Conservation (phyloP, 2,113 vertebrate genomes). For the Crotalus helleri region DNA sequence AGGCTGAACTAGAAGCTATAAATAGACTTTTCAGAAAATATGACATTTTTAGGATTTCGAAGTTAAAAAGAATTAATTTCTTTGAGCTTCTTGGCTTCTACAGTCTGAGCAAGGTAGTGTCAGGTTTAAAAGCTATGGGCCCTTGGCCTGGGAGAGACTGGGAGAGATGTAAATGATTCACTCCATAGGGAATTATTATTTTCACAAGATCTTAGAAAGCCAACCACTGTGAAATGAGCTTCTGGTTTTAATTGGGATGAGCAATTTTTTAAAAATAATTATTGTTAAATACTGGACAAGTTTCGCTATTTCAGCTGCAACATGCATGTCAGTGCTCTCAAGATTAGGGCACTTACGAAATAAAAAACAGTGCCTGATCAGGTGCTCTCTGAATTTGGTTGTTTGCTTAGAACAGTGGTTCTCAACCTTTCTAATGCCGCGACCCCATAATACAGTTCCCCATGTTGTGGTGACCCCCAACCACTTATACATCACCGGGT, state of each 20-base stretch:
- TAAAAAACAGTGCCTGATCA: too few species aligned
- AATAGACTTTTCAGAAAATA: too few species aligned
- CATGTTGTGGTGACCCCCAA: too few species aligned
- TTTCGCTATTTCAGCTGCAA: not conserved
- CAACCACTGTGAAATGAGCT: slow-evolving; percentile 77
- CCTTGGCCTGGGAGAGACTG: slow-evolving; percentile 15
- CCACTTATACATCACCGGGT: too few species aligned
- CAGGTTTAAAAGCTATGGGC: slow-evolving; percentile 46
- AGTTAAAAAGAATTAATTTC: slow-evolving; percentile 6
- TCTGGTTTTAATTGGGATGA: slow-evolving; percentile 73
- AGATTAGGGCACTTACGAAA: too few species aligned
- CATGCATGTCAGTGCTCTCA: not conserved
- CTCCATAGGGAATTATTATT: slow-evolving; percentile 64
- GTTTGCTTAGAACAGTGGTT: too few species aligned
- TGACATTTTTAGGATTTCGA: not conserved
- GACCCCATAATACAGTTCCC: too few species aligned
- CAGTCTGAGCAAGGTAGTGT: not conserved
- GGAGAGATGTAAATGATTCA: slow-evolving; percentile 53
- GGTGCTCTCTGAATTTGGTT: too few species aligned
- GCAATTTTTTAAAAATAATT: slow-evolving; percentile 50
- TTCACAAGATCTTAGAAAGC: slow-evolving; percentile 70
- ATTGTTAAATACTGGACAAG: slow-evolving; percentile 54
- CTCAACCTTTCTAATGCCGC: too few species aligned
- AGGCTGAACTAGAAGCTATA: too few species aligned
- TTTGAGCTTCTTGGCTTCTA: not conserved